Conservation (phyloP, 92 coral and sea anemone genomes). For the Phenganax marumi region DNA sequence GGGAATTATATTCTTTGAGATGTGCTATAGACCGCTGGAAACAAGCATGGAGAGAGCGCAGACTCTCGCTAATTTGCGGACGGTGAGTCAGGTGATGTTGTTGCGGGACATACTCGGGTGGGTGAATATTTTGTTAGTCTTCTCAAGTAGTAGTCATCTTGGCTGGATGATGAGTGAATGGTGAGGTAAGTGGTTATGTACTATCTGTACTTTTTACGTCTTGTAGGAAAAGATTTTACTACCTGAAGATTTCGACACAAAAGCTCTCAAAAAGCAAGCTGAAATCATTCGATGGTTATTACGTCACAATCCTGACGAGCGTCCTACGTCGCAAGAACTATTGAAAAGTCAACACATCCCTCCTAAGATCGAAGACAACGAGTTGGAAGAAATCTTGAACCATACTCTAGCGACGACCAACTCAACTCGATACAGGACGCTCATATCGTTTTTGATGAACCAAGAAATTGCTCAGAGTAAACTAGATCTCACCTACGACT, state of each 20-base stretch:
- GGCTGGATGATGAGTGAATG: too few relatives aligned
- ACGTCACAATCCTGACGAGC: constrained; percentile 78
- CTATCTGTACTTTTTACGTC: background rate
- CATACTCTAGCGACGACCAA: constrained; percentile 88
- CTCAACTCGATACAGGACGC: constrained; percentile 85
- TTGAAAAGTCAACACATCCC: constrained; percentile 94
- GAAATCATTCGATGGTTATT: constrained; percentile 82
- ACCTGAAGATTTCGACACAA: constrained; percentile 75
- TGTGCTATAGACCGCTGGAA: constrained; percentile 82
- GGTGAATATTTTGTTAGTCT: too few relatives aligned
- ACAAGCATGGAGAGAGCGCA: constrained; percentile 92
- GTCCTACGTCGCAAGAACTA: constrained; percentile 94
- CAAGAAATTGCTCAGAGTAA: constrained; percentile 68
- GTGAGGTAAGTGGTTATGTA: too few relatives aligned
- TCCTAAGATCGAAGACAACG: constrained; percentile 92
- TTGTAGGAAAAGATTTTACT: constrained; percentile 74
- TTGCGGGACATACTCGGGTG: too few relatives aligned
- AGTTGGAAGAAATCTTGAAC: constrained; percentile 83
- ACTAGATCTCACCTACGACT: constrained; percentile 83
- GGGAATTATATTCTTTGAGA: constrained; percentile 97
- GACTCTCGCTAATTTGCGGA: constrained; percentile 72
- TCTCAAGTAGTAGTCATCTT: too few relatives aligned
- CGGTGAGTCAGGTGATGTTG: constrained; percentile 57
- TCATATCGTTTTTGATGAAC: constrained; percentile 77
- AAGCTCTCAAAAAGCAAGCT: constrained; percentile 69